phyloP scores from a whole-genome alignment of 1,140 invertebrate species.

The Batillaria attramentaria region DNA sequence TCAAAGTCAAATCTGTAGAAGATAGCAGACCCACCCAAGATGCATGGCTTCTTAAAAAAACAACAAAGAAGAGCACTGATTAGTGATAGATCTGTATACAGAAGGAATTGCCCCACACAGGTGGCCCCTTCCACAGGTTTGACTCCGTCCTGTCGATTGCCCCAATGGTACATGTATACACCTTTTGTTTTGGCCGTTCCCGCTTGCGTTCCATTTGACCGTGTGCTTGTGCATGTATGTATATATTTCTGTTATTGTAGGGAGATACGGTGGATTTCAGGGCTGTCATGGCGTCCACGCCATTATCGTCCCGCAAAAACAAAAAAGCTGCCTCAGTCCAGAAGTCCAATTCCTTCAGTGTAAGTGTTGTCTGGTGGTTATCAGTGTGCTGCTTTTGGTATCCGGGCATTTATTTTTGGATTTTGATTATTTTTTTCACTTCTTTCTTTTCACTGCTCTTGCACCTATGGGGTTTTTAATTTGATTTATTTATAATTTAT shows the following conservation, averaged over 20 bases:
- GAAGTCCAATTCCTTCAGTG: conserved; percentile 71
- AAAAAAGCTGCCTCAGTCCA: conserved; percentile 66
- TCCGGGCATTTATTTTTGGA: neutral
- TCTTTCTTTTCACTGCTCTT: neutral
- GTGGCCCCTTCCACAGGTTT: no score
- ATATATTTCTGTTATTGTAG: conserved; percentile 38
- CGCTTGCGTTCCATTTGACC: no score
- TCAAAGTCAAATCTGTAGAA: no score
- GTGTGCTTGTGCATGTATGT: neutral
- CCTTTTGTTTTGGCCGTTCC: no score
- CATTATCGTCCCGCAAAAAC: conserved; percentile 71
- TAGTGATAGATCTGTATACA: no score
- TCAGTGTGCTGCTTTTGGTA: neutral
- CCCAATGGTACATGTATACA: no score
- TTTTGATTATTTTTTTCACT: neutral
- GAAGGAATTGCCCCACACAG: no score
- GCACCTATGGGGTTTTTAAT: neutral
- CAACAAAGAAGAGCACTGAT: no score
- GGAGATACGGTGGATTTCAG: conserved; percentile 55
- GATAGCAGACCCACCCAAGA: no score
- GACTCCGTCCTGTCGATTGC: no score
- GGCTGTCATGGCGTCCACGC: conserved; percentile 87
- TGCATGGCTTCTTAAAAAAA: no score
- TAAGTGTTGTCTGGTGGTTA: conserved; percentile 57
- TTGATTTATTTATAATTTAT: neutral